A percentile compares a stretch with the other conserved stretches of the same genome.
Conservation (phyloP, 2,888 invertebrate species). For the Drosophila incognita region DNA sequence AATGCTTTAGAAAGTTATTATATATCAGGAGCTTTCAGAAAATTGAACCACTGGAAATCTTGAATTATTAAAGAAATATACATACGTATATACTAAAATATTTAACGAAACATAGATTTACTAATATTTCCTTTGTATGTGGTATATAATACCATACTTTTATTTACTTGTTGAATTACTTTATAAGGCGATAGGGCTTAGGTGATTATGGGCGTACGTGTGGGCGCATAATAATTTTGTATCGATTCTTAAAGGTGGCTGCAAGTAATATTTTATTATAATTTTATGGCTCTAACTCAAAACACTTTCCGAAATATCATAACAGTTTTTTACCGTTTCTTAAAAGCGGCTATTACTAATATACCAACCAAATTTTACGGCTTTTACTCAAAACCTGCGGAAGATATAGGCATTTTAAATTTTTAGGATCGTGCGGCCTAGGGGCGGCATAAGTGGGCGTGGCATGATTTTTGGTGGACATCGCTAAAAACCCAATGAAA, state of each 20-base stretch:
- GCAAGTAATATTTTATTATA: no score
- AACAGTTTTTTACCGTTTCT: neutral
- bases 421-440: accelerated
- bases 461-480: neutral
- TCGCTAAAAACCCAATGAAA: neutral
- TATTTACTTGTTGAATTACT: neutral
- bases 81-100: neutral
- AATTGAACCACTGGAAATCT: neutral
- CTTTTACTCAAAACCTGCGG: neutral
- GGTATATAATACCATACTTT: neutral
- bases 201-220: neutral
- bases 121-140: neutral
- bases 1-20: neutral
- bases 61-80: neutral
- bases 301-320: neutral
- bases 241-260: no score
- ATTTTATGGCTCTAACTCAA: neutral
- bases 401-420: neutral
- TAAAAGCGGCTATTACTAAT: neutral
- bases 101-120: neutral
- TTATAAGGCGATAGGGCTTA: neutral
- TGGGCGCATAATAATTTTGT: no score
- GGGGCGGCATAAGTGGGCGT: neutral
- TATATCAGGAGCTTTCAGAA: neutral
- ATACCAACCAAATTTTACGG: neutral